phyloP scores from a whole-genome alignment of 2,797 vertebrate genomes.

The Tragelaphus oryx region DNA sequence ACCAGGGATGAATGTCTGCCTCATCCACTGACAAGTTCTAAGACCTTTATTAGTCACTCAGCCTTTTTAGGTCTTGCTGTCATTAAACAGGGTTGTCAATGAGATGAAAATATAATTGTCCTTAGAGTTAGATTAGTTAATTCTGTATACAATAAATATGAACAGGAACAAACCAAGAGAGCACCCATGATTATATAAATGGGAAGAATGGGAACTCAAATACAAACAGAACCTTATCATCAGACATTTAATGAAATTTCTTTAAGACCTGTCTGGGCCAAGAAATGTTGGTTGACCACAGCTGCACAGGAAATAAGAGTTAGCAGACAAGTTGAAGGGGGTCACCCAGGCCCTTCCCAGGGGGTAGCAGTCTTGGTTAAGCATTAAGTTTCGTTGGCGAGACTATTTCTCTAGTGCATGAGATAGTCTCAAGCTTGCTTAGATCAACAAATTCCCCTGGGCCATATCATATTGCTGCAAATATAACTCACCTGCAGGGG shows the following conservation, averaged over 20 bases:
- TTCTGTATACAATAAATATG: neutral
- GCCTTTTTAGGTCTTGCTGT: neutral
- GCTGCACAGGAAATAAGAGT: neutral
- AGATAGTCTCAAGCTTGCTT: neutral
- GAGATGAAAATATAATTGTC: neutral
- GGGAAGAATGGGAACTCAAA: neutral
- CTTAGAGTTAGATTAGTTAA: neutral
- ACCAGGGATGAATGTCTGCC: neutral
- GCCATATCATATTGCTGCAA: neutral
- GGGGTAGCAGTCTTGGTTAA: neutral
- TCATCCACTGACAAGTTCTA: neutral
- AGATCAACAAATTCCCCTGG: neutral
- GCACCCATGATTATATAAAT: neutral
- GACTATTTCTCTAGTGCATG: neutral
- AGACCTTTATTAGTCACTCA: neutral
- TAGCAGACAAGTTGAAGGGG: neutral
- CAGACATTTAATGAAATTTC: neutral
- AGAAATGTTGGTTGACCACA: neutral
- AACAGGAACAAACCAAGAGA: neutral
- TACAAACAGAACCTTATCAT: neutral
- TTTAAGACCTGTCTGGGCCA: neutral
- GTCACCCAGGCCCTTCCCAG: neutral
- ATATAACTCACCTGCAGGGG: neutral
- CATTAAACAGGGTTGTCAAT: neutral
- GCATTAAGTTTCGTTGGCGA: neutral